A percentile compares a stretch with the other conserved stretches of the same genome.
Evolutionary conservation across 2,113 vertebrate species (phyloP).

Genomic region (Macroglossus sobrinus): DNA sequence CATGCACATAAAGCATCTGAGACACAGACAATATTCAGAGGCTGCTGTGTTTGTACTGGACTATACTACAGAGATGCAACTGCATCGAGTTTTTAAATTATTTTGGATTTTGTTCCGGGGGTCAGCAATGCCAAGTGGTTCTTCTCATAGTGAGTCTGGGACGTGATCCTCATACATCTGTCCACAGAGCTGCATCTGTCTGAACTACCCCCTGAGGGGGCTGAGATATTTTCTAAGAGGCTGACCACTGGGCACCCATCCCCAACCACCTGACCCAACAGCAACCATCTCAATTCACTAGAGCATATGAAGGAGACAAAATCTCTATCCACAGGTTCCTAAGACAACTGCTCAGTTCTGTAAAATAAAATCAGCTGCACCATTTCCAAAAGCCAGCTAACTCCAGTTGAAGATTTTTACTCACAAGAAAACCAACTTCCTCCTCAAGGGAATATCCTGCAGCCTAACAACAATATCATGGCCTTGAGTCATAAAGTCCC

Average conservation of each 20-base stretch:
- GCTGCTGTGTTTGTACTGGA: neutral
- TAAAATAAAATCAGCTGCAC: neutral
- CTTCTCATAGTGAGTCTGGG: too few species aligned
- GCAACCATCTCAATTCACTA: neutral
- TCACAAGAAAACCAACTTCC: neutral
- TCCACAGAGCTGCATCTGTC: neutral
- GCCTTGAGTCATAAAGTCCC: neutral
- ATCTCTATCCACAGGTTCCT: neutral
- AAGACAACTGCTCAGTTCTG: neutral
- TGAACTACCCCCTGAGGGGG: neutral
- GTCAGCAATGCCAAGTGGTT: neutral
- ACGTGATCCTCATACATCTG: accelerated
- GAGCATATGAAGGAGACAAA: neutral
- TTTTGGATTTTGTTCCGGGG: neutral
- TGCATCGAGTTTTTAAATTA: neutral
- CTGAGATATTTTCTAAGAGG: neutral
- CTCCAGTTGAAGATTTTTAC: neutral
- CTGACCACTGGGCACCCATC: neutral
- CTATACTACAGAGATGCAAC: neutral
- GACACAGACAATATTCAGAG: neutral
- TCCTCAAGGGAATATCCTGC: neutral
- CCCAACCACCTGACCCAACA: neutral
- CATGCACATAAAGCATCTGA: neutral
- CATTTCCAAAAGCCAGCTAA: neutral
- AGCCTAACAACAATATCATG: accelerated